Conservation (phyloP, 2,888 invertebrate genomes). For the Sminthurides aquaticus region DNA sequence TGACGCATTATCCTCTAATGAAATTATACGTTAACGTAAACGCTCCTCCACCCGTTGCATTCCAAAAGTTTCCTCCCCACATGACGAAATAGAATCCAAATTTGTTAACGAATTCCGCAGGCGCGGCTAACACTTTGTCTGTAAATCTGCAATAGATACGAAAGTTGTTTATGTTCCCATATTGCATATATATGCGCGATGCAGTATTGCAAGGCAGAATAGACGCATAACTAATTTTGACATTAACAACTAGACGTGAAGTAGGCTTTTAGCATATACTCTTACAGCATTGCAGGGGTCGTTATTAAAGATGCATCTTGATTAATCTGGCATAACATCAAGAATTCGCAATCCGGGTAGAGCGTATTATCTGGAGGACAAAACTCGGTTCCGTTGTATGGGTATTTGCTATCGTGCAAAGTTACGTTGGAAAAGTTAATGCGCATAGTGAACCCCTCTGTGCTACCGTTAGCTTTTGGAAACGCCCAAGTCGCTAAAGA, state of each 20-base stretch:
- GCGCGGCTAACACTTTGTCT: background rate
- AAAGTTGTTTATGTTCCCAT: too few species aligned
- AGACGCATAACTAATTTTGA: too few species aligned
- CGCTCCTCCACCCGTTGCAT: constrained; percentile 7
- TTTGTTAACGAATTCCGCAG: background rate
- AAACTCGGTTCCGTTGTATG: too few species aligned
- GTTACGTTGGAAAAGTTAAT: background rate
- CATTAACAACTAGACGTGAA: too few species aligned
- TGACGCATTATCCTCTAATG: background rate
- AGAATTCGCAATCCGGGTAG: background rate
- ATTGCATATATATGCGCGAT: too few species aligned
- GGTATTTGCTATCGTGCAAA: too few species aligned
- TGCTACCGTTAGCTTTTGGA: constrained; percentile 4
- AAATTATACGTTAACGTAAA: background rate
- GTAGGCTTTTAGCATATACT: too few species aligned
- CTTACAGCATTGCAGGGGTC: too few species aligned
- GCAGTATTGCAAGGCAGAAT: too few species aligned
- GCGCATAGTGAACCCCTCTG: constrained; percentile 9
- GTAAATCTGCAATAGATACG: too few species aligned
- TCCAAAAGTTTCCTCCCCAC: constrained; percentile 16
- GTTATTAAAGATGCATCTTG: background rate
- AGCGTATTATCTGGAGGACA: background rate
- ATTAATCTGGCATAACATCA: background rate
- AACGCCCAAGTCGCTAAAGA: constrained; percentile 18
- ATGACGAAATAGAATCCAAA: constrained; percentile 11